Evolutionary conservation across 2,113 vertebrate genomes (phyloP), one percentile per base, ranked within the genome.

Genomic region (Platysternon megacephalum): DNA sequence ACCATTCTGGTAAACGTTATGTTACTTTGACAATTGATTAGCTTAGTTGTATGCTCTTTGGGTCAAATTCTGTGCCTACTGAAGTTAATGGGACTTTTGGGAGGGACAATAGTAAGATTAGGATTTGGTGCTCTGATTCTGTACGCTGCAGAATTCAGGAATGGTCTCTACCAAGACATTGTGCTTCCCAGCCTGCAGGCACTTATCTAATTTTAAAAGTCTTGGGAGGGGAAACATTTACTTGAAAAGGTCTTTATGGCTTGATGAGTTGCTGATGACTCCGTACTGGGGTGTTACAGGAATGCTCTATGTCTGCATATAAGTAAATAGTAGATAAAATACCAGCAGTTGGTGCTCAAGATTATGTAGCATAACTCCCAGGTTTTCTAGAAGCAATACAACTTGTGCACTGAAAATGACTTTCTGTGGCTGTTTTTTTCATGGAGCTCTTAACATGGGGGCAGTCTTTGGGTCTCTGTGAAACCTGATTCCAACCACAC

Each of bases 191-290:
- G 39, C 21, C 68, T 2, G 24, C 19, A 42, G 39, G 21, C 21
- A 8, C 5, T 24, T 74, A 42, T 24, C 22, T 74, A 39, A 42
- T 86, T 0, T 21, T 88, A 81, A 84, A 42, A 32, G 28, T 8
- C 1, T 5, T 2, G n/a, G 3, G 6, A 42, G n/a, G 1, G 0
- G 42, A 85, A 86, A 26, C 8, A 42, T 1, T 55, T 0, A n/a
- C 89, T 49, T 82, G 61, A 48, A 48, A 74, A 74, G 22, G 11
- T 24, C 21, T 74, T 39, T 42, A 3, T 21, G 53, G 4, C 53
- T 55, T 26, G 53, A 55, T 55, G 24, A 55, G 9, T 55, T 55
- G 24, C 53, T 55, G 9, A 7, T 16, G 0, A 0, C 2, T 79
- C 90, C 24, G 42, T 42, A 32, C 14, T 68, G 22, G 2, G 46